phyloP scores from a whole-genome alignment of 2,888 invertebrate species.

The Lepidocyrtoides sp. region DNA sequence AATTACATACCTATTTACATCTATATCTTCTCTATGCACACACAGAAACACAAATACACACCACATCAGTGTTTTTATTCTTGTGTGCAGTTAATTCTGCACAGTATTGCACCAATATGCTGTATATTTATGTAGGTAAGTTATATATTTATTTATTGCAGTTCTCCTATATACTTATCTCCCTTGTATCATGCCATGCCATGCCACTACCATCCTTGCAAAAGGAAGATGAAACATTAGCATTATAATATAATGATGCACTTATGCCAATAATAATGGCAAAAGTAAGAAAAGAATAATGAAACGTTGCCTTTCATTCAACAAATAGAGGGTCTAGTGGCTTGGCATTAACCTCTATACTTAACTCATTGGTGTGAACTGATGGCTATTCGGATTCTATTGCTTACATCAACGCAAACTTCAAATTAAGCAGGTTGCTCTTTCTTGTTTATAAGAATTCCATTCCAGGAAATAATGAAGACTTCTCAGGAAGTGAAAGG shows the following conservation, averaged over 20 bases:
- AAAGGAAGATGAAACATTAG: constrained; percentile 4
- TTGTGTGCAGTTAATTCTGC: constrained; percentile 19
- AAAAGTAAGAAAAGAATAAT: too few species aligned
- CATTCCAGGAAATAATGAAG: constrained; percentile 81
- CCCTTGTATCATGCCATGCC: background rate
- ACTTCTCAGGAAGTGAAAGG: constrained; percentile 81
- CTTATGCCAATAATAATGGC: too few species aligned
- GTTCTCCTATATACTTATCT: background rate
- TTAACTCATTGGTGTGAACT: constrained; percentile 75
- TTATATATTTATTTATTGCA: background rate
- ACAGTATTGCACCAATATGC: background rate
- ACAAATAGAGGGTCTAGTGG: constrained; percentile 42
- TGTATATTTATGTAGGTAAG: background rate
- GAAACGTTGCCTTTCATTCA: constrained; percentile 13
- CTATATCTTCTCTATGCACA: too few species aligned
- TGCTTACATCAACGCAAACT: constrained; percentile 78
- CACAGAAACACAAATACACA: too few species aligned
- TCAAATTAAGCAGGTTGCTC: constrained; percentile 80
- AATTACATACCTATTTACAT: constrained; percentile 12
- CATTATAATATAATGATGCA: constrained; percentile 7
- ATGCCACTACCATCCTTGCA: background rate
- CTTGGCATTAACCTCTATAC: constrained; percentile 39
- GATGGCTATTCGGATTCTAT: constrained; percentile 68
- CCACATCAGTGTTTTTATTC: too few species aligned
- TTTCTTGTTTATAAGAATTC: constrained; percentile 56